Percentiles rank a stretch among this genome's conserved stretches.
Conservation (phyloP, 2,888 invertebrate species). For the Venusia cambrica region DNA sequence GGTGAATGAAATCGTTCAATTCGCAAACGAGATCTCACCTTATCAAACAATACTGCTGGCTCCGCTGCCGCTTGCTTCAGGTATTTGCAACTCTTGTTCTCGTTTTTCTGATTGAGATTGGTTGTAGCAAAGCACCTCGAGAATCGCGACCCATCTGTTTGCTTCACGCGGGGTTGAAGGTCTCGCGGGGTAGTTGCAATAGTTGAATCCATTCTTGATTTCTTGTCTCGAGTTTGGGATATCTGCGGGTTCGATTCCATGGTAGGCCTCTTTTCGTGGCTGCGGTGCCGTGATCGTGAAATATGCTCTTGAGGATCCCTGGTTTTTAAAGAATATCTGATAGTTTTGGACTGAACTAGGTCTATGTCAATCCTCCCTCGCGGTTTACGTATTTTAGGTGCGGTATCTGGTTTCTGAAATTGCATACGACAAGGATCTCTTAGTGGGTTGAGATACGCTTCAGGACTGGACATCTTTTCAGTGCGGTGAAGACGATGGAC, state of each 20-base stretch:
- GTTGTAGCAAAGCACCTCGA: conserved; percentile 14
- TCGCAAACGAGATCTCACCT: too few relatives aligned
- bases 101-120: conserved; percentile 9
- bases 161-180: conserved; percentile 2
- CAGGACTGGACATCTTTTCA: conserved; percentile 1
- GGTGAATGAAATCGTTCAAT: too few relatives aligned
- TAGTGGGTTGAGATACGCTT: not conserved
- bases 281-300: conserved; percentile 2
- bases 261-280: conserved; percentile 4
- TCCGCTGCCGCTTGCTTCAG: conserved; percentile 4
- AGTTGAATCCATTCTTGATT: conserved; percentile 7
- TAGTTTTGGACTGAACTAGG: conserved; percentile 3
- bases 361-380: conserved; percentile 2
- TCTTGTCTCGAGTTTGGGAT: conserved; percentile 2
- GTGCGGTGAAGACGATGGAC: not conserved
- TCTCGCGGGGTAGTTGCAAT: conserved; percentile 1
- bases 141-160: conserved; percentile 6
- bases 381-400: not conserved
- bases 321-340: too few relatives aligned
- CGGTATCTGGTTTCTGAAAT: conserved; percentile 1
- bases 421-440: conserved; percentile 2
- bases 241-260: conserved; percentile 3
- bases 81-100: conserved; percentile 6
- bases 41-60: conserved; percentile 25
- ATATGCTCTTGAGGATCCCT: too few relatives aligned